Evolutionary conservation across 2,888 invertebrate genomes (phyloP), one percentile per base, ranked within the genome.

Genomic region (Orthosia cruda): DNA sequence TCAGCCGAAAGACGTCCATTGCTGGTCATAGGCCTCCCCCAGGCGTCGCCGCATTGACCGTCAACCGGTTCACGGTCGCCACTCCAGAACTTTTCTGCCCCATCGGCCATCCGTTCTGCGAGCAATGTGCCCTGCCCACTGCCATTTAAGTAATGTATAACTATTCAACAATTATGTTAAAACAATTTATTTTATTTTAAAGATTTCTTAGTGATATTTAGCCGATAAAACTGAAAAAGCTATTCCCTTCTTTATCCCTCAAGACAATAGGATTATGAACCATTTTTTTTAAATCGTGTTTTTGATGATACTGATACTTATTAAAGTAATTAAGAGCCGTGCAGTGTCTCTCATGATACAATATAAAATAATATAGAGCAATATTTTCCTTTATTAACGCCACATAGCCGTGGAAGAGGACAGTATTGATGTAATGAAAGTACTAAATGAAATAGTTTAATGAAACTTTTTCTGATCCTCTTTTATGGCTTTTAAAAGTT

Each of bases 321-420:
- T 9, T 49, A 49, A 62, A 49, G 47, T 49, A 20, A 47, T 62
- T 47, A 62, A 26, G 62, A 47, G 49, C 12, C 23, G 18, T 4
- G 18, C 23, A 49, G 20, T 49, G 23, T 63, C 18, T 23, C 23
- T 63, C 23, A 49, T 45, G 18, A 32, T 16, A 16, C 23, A 49
- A 63, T 50, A 72, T 80, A 54, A 63, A 76, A 58, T 72, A 59
- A 72, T 77, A 63, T 54, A 59, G 73, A 58, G 40, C 52, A 63
- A 63, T 66, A 52, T 55, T 45, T 16, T 26, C 18, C 54, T 55
- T 74, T 70, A 70, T 55, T 65, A 64, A 54, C 71, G 49, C 54
- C 11, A 61, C 20, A 45, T 18, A 26, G 13, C 61, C 13, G 15
- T 71, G 26, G 54, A 40, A 70, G 52, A 20, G 4, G 18, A 18